Percentiles rank a stretch among this genome's conserved stretches.
These are phyloP conservation scores for Furcula furcula DNA, from an alignment of 2,888 invertebrate species.

Conservation along the genomic window DNA sequence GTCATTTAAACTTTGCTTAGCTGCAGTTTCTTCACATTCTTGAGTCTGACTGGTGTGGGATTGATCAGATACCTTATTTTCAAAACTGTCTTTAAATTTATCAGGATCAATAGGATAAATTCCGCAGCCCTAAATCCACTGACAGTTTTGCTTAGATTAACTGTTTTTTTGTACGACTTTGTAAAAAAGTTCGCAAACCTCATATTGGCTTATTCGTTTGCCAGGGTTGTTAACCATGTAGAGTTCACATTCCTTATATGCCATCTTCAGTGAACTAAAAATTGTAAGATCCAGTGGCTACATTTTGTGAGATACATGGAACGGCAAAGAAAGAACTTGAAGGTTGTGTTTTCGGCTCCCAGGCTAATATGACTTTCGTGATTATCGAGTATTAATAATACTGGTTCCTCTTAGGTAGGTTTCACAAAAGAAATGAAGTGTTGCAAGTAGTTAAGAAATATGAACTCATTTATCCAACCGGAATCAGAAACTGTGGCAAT, in stretches of 20 bases:
- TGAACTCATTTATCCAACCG: slow-evolving; percentile 1
- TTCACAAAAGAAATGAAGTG: not conserved
- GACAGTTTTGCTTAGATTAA: slow-evolving; percentile 1
- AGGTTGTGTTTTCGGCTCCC: slow-evolving; percentile 1
- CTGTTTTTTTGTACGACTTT: slow-evolving; percentile 2
- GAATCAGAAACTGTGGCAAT: too few relatives aligned
- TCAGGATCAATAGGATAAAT: not conserved
- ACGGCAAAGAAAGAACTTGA: not conserved
- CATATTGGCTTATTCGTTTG: not conserved
- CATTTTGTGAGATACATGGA: not conserved
- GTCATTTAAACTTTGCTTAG: too few relatives aligned
- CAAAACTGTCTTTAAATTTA: slow-evolving; percentile 1
- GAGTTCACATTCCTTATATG: too few relatives aligned
- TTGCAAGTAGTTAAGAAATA: slow-evolving; percentile 1
- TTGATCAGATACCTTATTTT: too few relatives aligned
- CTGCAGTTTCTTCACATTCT: too few relatives aligned
- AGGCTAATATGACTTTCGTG: slow-evolving; percentile 5
- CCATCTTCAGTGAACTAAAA: not conserved
- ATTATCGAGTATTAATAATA: slow-evolving; percentile 1
- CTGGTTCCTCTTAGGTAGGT: not conserved
- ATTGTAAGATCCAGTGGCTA: not conserved
- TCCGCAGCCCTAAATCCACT: slow-evolving; percentile 1
- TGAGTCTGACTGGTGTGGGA: too few relatives aligned
- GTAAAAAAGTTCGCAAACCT: not conserved
- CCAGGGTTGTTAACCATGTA: too few relatives aligned